These are phyloP conservation scores for Calidris pygmaea DNA, from an alignment of 2,113 vertebrate species.

Conservation along the genomic window DNA sequence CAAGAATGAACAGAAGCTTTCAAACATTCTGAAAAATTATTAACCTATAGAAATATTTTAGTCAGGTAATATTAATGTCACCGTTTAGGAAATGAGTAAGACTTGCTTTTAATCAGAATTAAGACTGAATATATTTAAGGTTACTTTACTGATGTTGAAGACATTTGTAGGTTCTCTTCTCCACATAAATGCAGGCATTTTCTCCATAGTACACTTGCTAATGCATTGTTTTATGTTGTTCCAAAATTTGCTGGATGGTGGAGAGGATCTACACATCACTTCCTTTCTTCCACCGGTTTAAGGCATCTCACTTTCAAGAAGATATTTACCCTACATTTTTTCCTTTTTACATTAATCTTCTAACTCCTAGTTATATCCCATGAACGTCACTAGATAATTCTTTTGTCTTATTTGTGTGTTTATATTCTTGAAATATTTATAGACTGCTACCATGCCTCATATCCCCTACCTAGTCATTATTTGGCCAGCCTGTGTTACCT, in stretches of 20 bases:
- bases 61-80: neutral
- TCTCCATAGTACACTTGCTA: neutral
- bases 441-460: constrained; percentile 16
- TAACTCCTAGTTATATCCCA: neutral
- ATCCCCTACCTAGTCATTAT: neutral
- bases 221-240: neutral
- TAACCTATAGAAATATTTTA: neutral
- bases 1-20: neutral
- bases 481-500: neutral
- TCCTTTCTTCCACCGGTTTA: neutral
- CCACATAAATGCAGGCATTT: neutral
- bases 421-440: constrained; percentile 54
- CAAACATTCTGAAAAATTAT: neutral
- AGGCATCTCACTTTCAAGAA: neutral
- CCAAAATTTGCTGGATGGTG: neutral
- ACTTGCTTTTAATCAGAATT: neutral
- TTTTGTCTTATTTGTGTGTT: constrained; percentile 35
- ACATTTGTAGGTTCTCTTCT: neutral
- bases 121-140: neutral
- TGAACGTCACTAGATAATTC: neutral
- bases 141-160: neutral
- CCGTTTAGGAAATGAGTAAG: neutral
- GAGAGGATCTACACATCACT: neutral
- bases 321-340: neutral
- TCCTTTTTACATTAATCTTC: neutral